These are phyloP conservation scores for Kryptopterus vitreolus DNA, from an alignment of 2,797 vertebrate species.

Conservation along the genomic window DNA sequence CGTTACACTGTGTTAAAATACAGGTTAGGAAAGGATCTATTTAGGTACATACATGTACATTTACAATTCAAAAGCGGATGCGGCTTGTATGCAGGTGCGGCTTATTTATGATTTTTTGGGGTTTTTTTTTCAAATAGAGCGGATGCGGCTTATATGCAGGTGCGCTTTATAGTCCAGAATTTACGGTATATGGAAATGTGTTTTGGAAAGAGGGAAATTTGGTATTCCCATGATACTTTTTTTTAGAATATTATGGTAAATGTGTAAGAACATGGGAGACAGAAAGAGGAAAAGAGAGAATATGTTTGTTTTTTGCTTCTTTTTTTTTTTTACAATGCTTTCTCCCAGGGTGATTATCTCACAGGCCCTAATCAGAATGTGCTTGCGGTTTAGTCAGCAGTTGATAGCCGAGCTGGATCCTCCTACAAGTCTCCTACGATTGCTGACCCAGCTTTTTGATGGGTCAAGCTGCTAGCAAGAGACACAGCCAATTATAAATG, in stretches of 20 bases:
- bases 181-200: no score
- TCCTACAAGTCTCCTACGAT: conserved; percentile 38
- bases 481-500: conserved; percentile 10
- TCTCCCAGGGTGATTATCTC: conserved; percentile 55
- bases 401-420: conserved; percentile 54
- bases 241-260: neutral
- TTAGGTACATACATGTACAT: no score
- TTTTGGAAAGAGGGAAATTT: no score
- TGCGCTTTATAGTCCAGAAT: no score
- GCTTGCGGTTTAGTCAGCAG: conserved; percentile 32
- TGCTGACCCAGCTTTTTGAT: conserved; percentile 47
- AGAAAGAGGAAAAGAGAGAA: conserved; percentile 13
- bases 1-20: no score
- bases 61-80: no score
- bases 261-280: neutral
- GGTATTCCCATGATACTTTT: neutral
- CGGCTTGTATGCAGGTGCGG: no score
- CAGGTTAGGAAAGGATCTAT: no score
- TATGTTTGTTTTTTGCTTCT: neutral
- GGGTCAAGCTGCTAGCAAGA: conserved; percentile 43
- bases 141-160: no score
- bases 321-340: conserved; percentile 30
- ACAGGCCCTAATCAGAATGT: conserved; percentile 54
- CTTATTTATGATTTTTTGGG: no score
- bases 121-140: no score